Percentiles rank a stretch among this genome's conserved stretches.
These are phyloP conservation scores for Rhamnusium bicolor DNA, from an alignment of 2,888 invertebrate species.

Conservation along the genomic window DNA sequence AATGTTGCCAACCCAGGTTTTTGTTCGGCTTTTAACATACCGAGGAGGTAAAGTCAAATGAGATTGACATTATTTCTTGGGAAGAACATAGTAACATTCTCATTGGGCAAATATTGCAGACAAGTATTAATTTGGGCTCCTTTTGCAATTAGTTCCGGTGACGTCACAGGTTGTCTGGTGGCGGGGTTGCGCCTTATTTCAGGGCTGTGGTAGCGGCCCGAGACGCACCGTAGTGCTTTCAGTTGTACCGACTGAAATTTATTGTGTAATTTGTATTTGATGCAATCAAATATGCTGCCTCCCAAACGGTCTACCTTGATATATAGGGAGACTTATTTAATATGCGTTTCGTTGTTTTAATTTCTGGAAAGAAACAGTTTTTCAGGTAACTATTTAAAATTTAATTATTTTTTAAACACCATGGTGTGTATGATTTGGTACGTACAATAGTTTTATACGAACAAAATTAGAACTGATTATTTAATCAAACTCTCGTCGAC, in stretches of 20 bases:
- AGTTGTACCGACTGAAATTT: slow-evolving; percentile 1
- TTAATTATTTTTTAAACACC: no score
- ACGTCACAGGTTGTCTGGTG: slow-evolving; percentile 22
- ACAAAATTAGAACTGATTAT: no score
- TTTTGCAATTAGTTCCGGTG: slow-evolving; percentile 17
- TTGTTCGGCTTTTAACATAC: background rate
- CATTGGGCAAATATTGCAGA: slow-evolving; percentile 15
- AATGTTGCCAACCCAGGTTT: background rate
- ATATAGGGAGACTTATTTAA: background rate
- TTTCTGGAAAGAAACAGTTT: no score
- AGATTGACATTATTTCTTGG: slow-evolving; percentile 14
- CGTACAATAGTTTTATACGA: no score
- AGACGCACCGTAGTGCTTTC: background rate
- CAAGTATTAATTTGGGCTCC: slow-evolving; percentile 14
- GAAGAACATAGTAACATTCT: background rate
- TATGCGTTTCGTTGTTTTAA: no score
- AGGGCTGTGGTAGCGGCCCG: background rate
- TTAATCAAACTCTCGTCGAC: no score
- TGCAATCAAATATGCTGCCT: background rate
- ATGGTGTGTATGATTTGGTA: no score
- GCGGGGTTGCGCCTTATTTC: slow-evolving; percentile 7
- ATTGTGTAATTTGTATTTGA: slow-evolving; percentile 3
- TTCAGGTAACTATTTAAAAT: no score
- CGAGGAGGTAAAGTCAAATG: slow-evolving; percentile 4
- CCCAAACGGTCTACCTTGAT: background rate